Evolutionary conservation across 1,140 invertebrate genomes (phyloP).

Genomic region (Eciton burchellii): DNA sequence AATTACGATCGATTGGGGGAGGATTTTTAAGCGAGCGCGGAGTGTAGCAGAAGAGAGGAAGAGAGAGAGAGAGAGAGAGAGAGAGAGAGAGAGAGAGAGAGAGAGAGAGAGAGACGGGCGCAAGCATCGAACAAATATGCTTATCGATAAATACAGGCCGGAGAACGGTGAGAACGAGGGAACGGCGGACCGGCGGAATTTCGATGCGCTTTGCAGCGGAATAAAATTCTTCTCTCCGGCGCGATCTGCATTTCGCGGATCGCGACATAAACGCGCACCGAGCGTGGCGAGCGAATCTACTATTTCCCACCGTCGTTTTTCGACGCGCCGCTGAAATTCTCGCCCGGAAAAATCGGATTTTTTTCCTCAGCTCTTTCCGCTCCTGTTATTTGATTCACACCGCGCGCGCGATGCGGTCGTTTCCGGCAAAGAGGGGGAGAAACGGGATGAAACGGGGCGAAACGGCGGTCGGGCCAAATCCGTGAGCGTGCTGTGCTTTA

Average conservation of each 20-base stretch:
- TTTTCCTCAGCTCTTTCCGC: conserved; percentile 51
- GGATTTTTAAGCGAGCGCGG: not conserved
- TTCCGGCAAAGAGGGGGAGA: too few relatives aligned
- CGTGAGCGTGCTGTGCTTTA: conserved; percentile 42
- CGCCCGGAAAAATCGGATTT: conserved; percentile 54
- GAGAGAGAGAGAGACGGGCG: not conserved
- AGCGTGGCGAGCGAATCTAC: conserved; percentile 28
- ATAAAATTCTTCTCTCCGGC: conserved; percentile 48
- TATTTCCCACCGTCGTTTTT: conserved; percentile 45
- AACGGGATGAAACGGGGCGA: too few relatives aligned
- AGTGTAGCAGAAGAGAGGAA: too few relatives aligned
- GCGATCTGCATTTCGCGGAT: conserved; percentile 56
- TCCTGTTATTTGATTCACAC: conserved; percentile 58
- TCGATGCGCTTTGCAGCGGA: conserved; percentile 20
- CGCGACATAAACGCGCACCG: conserved; percentile 49
- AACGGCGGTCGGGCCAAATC: conserved; percentile 24
- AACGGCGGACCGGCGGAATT: conserved; percentile 2
- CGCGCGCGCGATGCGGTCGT: conserved; percentile 25
- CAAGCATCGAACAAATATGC: conserved; percentile 9
- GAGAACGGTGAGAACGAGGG: not conserved
- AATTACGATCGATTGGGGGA: not conserved
- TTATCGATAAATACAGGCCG: conserved; percentile 35
- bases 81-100: too few relatives aligned
- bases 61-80: too few relatives aligned
- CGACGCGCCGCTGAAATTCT: conserved; percentile 52